Evolutionary conservation across 2,797 vertebrate species (phyloP), one percentile per base, ranked within the genome.

Genomic region (Cottoperca gobio): DNA sequence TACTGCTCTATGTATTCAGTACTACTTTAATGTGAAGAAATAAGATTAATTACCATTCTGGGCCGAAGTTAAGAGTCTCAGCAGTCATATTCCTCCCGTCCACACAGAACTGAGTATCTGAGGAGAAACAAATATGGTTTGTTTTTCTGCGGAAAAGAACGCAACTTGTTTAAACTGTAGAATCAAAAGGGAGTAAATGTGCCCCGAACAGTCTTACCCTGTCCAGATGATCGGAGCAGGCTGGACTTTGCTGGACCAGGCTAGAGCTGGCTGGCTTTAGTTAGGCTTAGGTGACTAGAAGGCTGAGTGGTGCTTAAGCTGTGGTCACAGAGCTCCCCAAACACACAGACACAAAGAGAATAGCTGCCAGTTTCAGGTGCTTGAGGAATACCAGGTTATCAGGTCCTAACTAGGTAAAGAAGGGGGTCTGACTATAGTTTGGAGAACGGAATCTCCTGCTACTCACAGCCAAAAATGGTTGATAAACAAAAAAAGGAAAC

Each of bases 1-100:
- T 21, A 13, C 11, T 24, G 58, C 3, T 17, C 1, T 1, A 2
- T 49, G 52, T 17, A 8, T 49, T 49, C 10, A 52, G 2, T 4
- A 12, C 3, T 10, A 21, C 16, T 43, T 46, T 2, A 60, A 11
- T 31, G 13, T 3, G 23, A 60, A 59, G 16, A 76, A 65, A 54
- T 5, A 0, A 5, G 39, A 59, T 42, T 5, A 61, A 16, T 92
- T 94, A 98, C 97, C 97, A 98, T 95, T 98, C 97, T 87, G 97
- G 97, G 93, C 97, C 97, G 92, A 98, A 98, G 94, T 97, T 97
- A 92, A 98, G 96, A 76, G 97, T 97, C 95, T 98, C 97, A 89
- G 97, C 97, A 88, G 97, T 97, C 97, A 98, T 97, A 86, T 94
- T 95, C 95, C 91, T 95, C 93, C 90, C 92, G 92, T 95, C 94